A percentile compares a stretch with the other conserved stretches of the same genome.
Conservation (phyloP, 1,140 invertebrate species). For the Mamestra configurata region DNA sequence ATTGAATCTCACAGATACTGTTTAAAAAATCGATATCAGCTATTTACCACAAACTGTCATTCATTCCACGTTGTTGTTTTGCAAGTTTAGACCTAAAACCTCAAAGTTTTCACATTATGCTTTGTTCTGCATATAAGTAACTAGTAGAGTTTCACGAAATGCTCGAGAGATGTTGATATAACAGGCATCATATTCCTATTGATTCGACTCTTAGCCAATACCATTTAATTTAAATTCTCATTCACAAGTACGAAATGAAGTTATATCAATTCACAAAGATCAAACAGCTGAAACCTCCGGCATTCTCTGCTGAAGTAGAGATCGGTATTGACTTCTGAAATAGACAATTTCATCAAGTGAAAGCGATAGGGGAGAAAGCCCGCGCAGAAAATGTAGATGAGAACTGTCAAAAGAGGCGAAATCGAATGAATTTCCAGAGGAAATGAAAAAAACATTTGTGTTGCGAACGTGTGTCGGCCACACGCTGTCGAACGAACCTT, state of each 20-base stretch:
- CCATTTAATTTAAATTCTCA: not conserved
- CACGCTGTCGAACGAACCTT: slow-evolving; percentile 23
- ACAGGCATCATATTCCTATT: not conserved
- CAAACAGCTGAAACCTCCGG: not conserved
- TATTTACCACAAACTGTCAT: slow-evolving; percentile 5
- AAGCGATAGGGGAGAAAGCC: slow-evolving; percentile 49
- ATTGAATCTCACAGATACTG: slow-evolving; percentile 62
- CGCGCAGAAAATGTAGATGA: slow-evolving; percentile 54
- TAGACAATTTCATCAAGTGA: slow-evolving; percentile 32
- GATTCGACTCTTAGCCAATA: too few relatives aligned
- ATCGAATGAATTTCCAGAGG: slow-evolving; percentile 56
- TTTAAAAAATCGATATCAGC: slow-evolving; percentile 56
- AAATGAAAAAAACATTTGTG: slow-evolving; percentile 57
- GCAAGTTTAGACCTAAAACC: not conserved
- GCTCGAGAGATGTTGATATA: not conserved
- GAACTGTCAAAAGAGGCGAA: slow-evolving; percentile 50
- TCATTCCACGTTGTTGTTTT: not conserved
- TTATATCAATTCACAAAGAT: not conserved
- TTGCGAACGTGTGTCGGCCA: slow-evolving; percentile 18
- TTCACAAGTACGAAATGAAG: not conserved
- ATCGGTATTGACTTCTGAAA: slow-evolving; percentile 21
- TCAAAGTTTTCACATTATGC: not conserved
- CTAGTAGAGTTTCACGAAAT: not conserved
- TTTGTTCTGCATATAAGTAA: not conserved
- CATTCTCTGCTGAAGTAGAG: not conserved